These are phyloP conservation scores for Psittacula derbiana DNA, from an alignment of 2,797 vertebrate species.

Conservation along the genomic window DNA sequence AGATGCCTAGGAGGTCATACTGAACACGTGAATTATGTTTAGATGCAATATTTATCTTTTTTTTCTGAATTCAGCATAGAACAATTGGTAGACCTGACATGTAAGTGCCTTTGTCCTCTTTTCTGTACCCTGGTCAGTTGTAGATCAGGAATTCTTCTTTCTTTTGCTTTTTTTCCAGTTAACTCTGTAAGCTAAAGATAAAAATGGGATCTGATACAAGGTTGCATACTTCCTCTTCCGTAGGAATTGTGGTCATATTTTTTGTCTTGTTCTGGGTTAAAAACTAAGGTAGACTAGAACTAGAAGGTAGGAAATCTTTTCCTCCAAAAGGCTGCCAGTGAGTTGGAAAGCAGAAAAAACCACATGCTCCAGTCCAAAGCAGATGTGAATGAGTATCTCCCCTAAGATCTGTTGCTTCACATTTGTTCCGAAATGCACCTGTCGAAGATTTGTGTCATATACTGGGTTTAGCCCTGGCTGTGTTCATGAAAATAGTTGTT, in stretches of 20 bases:
- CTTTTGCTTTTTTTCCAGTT: neutral
- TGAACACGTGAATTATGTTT: neutral
- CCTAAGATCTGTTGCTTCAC: neutral
- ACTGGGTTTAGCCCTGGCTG: neutral
- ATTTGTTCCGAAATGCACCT: neutral
- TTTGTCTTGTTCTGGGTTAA: neutral
- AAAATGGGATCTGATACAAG: neutral
- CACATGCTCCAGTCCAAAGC: neutral
- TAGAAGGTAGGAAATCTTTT: neutral
- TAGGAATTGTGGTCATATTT: neutral
- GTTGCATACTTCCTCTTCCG: accelerated
- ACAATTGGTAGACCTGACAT: neutral
- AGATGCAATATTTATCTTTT: neutral
- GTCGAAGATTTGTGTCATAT: accelerated
- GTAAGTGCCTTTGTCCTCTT: neutral
- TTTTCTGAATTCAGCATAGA: neutral
- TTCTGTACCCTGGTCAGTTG: neutral
- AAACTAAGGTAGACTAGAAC: neutral
- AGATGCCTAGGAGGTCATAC: neutral
- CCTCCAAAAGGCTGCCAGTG: neutral
- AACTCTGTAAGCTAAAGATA: neutral
- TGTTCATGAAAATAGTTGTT: neutral
- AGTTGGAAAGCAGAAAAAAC: neutral
- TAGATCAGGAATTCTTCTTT: neutral
- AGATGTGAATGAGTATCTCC: neutral